Evolutionary conservation across 2,888 invertebrate species (phyloP).

Genomic region (Keiferia lycopersicella): DNA sequence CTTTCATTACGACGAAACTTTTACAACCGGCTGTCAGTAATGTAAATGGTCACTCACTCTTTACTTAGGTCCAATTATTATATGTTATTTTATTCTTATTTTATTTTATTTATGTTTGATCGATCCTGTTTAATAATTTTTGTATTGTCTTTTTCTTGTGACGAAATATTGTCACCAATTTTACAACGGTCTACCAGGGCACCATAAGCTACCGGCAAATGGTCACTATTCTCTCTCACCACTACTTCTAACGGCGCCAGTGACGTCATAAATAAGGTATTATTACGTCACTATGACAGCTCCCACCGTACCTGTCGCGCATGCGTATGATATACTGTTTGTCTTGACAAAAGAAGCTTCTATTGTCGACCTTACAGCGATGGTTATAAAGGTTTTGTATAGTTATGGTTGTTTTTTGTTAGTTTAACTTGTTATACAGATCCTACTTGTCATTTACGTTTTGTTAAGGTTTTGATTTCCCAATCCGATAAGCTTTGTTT

Average conservation of each 20-base stretch:
- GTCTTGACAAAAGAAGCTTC: neutral
- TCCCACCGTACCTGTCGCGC: slow-evolving; percentile 66
- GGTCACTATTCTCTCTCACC: neutral
- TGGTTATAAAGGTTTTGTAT: neutral
- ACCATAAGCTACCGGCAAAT: neutral
- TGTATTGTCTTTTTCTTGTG: neutral
- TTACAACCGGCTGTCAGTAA: too few species aligned
- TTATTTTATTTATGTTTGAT: too few species aligned
- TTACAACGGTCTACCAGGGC: neutral
- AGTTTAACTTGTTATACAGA: slow-evolving; percentile 42
- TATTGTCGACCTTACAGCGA: neutral
- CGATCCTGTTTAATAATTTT: too few species aligned
- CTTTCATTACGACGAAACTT: too few species aligned
- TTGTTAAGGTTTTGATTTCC: slow-evolving; percentile 60
- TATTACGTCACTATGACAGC: slow-evolving; percentile 69
- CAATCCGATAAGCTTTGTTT: slow-evolving; percentile 47
- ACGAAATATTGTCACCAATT: neutral
- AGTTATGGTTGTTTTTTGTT: slow-evolving; percentile 38
- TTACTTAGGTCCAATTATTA: too few species aligned
- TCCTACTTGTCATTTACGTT: slow-evolving; percentile 64
- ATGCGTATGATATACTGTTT: slow-evolving; percentile 30
- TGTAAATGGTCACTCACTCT: too few species aligned
- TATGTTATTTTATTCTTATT: too few species aligned
- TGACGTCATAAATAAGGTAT: slow-evolving; percentile 67
- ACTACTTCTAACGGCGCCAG: slow-evolving; percentile 39